phyloP scores from a whole-genome alignment of 2,797 vertebrate species.

The Fratercula arctica region DNA sequence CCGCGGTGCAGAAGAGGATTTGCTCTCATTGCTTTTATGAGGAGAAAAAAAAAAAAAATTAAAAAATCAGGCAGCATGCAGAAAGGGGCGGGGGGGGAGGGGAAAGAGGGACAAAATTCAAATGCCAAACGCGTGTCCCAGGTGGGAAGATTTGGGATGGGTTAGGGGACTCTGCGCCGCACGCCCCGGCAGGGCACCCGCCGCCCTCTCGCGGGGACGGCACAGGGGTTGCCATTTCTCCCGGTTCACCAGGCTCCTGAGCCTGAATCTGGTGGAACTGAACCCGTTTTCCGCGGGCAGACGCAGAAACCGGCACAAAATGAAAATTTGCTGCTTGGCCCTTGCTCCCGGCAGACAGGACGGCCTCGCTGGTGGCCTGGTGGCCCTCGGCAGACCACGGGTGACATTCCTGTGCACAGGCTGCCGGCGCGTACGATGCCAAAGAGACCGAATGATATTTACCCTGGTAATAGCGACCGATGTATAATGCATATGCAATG shows the following conservation, averaged over 20 bases:
- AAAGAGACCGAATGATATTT: not conserved
- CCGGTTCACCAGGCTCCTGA: rapidly evolving
- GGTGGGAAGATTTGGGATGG: not conserved
- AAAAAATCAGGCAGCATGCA: not conserved
- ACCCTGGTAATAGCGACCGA: not conserved
- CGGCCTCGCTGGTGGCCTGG: rapidly evolving
- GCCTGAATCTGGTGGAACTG: rapidly evolving
- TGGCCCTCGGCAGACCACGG: not conserved
- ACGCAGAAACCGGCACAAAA: not conserved
- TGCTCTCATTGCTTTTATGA: not conserved
- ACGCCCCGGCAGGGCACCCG: rapidly evolving
- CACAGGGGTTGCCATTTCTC: not conserved
- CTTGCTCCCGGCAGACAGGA: not conserved
- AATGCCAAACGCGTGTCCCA: not conserved
- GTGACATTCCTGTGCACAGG: rapidly evolving
- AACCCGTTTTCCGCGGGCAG: rapidly evolving
- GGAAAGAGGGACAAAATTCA: not conserved
- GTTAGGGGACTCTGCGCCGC: not conserved
- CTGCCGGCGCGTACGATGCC: rapidly evolving
- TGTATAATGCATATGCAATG: not conserved
- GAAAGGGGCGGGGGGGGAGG: not conserved
- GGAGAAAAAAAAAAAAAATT: not conserved
- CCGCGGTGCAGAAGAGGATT: not conserved
- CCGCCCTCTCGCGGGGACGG: rapidly evolving
- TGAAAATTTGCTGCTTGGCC: not conserved